Evolutionary conservation across 2,113 vertebrate genomes (phyloP).

Genomic region (Lamprologus tigripictilis): DNA sequence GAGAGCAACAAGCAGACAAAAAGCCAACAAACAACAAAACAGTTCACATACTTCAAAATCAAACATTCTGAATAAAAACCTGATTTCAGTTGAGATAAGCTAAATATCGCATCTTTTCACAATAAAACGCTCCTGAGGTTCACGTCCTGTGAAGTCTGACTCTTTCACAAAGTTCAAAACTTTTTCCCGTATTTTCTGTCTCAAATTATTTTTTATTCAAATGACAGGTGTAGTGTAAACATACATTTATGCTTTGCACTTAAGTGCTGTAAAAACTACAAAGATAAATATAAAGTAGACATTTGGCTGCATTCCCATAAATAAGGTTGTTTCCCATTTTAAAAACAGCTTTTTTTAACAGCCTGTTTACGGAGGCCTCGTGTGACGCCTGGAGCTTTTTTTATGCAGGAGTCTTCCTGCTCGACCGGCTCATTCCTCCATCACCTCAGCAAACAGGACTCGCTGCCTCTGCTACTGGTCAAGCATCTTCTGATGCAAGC

Average conservation of each 20-base stretch:
- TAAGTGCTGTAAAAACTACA: background rate
- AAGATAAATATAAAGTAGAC: background rate
- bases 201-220: background rate
- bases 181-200: rapidly evolving
- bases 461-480: background rate
- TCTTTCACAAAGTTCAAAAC: background rate
- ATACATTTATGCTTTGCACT: background rate
- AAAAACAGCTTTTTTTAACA: background rate
- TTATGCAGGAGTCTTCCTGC: background rate
- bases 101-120: background rate
- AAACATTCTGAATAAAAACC: background rate
- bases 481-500: background rate
- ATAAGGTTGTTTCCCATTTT: rapidly evolving
- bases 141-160: background rate
- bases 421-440: rapidly evolving
- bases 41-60: no score
- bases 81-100: background rate
- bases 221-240: background rate
- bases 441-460: background rate
- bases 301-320: background rate
- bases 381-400: background rate
- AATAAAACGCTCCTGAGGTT: background rate
- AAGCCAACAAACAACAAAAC: background rate
- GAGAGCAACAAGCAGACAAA: background rate
- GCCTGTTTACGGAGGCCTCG: background rate